A percentile compares a stretch with the other conserved stretches of the same genome.
phyloP scores from a whole-genome alignment of 2,797 vertebrate genomes.

The Coregonus sp. region DNA sequence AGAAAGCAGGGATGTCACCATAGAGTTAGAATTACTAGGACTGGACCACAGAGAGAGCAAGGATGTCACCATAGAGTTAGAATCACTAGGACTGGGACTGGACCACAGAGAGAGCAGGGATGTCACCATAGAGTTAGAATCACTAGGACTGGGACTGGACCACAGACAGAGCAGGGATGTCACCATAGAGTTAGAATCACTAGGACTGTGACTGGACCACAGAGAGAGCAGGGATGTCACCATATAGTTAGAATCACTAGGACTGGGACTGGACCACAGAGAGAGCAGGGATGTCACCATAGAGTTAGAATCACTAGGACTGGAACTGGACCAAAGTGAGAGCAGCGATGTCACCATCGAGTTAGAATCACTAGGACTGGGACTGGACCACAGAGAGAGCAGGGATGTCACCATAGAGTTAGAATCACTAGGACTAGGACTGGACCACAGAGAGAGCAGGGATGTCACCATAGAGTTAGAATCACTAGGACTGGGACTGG shows the following conservation, averaged over 20 bases:
- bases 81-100: constrained; percentile 78
- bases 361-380: constrained; percentile 61
- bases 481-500: constrained; percentile 78
- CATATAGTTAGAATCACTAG: neutral
- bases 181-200: neutral
- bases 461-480: neutral
- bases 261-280: constrained; percentile 78
- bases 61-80: neutral
- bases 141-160: constrained; percentile 78
- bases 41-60: constrained; percentile 61
- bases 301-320: constrained; percentile 10
- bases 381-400: constrained; percentile 68
- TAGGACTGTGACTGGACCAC: constrained; percentile 78
- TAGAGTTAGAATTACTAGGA: constrained; percentile 68
- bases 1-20: neutral
- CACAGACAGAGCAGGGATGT: neutral
- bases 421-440: constrained; percentile 73
- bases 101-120: constrained; percentile 12
- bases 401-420: neutral
- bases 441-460: constrained; percentile 50
- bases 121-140: neutral
- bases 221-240: neutral
- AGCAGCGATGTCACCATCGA: neutral
- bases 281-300: neutral
- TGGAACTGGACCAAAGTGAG: constrained; percentile 77